Evolutionary conservation across 2,113 vertebrate species (phyloP), one percentile per base, ranked within the genome.

Genomic region (Silurus glanis): DNA sequence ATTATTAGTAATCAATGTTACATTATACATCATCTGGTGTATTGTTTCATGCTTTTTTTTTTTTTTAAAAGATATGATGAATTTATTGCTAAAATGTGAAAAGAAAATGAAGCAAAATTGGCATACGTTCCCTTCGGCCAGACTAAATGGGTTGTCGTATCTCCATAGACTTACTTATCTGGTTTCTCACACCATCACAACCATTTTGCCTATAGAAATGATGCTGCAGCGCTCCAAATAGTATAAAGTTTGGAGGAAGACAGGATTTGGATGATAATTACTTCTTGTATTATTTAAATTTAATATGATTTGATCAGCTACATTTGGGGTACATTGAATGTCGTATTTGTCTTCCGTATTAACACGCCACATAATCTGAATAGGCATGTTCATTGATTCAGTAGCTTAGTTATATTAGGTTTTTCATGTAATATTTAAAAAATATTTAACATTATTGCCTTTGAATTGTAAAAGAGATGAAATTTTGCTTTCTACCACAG

Each of bases 401-500:
- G 12, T 6, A 16, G 6, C 45, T 71, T 28, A 45, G 14, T 71
- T 19, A 45, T 45, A 8, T 45, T 45, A 9, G 16, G 6, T n/a
- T 12, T 47, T 10, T 2, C 9, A 75, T 23, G 47, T 23, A 37
- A 37, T 37, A 37, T 2, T 75, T n/a, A 51, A 53, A 14, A 12
- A 4, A 56, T 13, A n/a, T 25, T 80, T 8, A 49, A 7, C 14
- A n/a, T 14, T 79, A 3, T 28, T 53, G 14, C 1, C 37, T 69
- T 16, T 49, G 8, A 82, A 58, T 37, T 49, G 61, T 23, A 61
- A 14, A 45, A 3, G 0, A 45, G 9, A 25, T 2, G 5, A 14
- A 37, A 61, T 74, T 45, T 75, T 67, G 1, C 17, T 55, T 37
- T 89, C 23, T 58, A 61, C 62, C 91, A 45, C 91, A 97, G 96